Evolutionary conservation across 2,797 vertebrate genomes (phyloP), one percentile per base, ranked within the genome.

Genomic region (Gallinago stenura): DNA sequence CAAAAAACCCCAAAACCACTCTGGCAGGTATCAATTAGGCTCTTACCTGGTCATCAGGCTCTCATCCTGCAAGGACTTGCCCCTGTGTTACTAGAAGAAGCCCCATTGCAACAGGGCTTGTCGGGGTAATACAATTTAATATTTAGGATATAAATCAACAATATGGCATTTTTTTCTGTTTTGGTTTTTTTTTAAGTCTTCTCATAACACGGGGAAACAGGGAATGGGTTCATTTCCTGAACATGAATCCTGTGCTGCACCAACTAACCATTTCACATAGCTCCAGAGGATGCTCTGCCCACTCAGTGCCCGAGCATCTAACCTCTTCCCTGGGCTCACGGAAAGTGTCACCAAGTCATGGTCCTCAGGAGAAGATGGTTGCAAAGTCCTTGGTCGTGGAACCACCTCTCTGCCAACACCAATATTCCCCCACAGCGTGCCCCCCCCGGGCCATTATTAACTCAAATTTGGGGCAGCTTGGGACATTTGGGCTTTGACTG

Each of bases 261-360:
- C 0, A 0, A 9, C 20, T 35, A 28, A 51, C 28, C 17, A 2
- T 15, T 30, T 61, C 10, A 1, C 2, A 12, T 35, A 50, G 25
- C 20, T 64, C 14, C 28, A 46, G 46, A 71, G 7, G 41, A 65
- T 79, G 19, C 54, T 85, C 12, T 77, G 22, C 48, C 50, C 30
- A 22, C 50, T 58, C 4, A 0, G 8, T 0, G 0, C 19, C 25
- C 37, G 19, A 54, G 28, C 39, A 21, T 18, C 57, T 28, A 22
- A 39, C 21, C 41, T 25, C 35, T 22, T 22, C 26, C 35, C 46
- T 9, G 8, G 28, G 13, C 33, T 86, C 43, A 5, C 0, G 0
- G 22, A 35, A 2, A 46, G 4, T 80, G 46, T 77, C 4, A 0
- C 50, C 21, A 13, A 17, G 9, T 5, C 7, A 1, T 25, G n/a